Base-by-base conservation (phyloP, 2,113 vertebrate genomes). In the Chascanopsetta lugubris region DNA sequence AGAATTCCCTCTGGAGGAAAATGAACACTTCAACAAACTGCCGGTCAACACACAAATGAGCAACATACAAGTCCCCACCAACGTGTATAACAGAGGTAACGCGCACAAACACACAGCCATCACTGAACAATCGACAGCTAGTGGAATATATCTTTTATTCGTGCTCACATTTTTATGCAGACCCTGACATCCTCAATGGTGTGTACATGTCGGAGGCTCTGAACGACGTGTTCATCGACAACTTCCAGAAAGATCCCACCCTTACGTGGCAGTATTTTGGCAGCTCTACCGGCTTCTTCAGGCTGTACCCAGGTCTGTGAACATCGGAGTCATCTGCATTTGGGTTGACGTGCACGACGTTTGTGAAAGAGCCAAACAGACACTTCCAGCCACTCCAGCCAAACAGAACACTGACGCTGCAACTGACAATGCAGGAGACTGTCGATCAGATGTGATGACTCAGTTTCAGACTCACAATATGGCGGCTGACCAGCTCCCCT, bases 251-350 rank as follows among this genome's bases (percentile, higher is more conserved):
- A 81, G 97, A 99, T 71, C 95, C 96, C 0, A 98, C 97, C 0
- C 86, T 99, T 62, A 98, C 95, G 25, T 99, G 97, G 97, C 97
- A 99, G 65, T 99, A 97, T 83, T 99, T 98, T 32, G 97, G 97
- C 81, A 98, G 96, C 18, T 89, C 96, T n/a, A 91, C 95, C 0
- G 97, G 97, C 34, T 99, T 99, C 89, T 98, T 99, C 87, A 93
- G 97, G 63, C 93, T 98, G n/a, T 99, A 98, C 55, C 97, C 97
- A 74, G 97, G 97, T 97, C 85, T 65, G 26, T 6, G 11, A 9
- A 17, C n/a, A n/a, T n/a, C n/a, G n/a, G n/a, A n/a, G n/a, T n/a
- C 11, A 11, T 4, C 3, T 0, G 2, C 22, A 25, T 34, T 25
- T 42, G 10, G 5, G 26, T 21, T 9, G 2, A 5, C 42, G 26